These are phyloP conservation scores for Leptinotarsa juncta DNA, from an alignment of 2,888 invertebrate genomes.

Conservation along the genomic window DNA sequence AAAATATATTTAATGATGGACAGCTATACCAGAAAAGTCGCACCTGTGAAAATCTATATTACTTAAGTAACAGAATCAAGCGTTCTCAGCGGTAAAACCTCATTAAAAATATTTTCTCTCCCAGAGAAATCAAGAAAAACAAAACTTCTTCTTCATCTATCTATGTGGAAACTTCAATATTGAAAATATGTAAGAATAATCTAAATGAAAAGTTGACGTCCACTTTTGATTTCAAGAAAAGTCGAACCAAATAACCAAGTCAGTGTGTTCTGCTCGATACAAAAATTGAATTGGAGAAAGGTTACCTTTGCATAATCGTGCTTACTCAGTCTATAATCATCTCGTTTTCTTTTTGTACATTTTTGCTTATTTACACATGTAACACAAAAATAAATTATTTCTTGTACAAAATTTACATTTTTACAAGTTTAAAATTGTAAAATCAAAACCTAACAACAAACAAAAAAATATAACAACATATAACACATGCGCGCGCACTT, in stretches of 20 bases:
- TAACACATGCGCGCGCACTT: constrained; percentile 39
- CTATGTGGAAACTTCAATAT: too few species aligned
- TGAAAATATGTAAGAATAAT: too few species aligned
- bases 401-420: constrained; percentile 56
- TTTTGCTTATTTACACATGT: constrained; percentile 41
- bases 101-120: too few species aligned
- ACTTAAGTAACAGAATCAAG: too few species aligned
- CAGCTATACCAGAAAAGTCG: too few species aligned
- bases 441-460: constrained; percentile 50
- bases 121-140: too few species aligned
- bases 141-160: too few species aligned
- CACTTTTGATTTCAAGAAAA: not conserved
- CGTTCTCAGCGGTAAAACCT: too few species aligned
- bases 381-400: constrained; percentile 53
- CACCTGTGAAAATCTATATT: too few species aligned
- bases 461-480: constrained; percentile 46
- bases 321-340: constrained; percentile 57
- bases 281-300: constrained; percentile 39
- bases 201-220: not conserved
- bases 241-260: not conserved
- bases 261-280: constrained; percentile 1
- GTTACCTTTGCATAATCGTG: constrained; percentile 46
- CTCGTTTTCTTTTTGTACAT: constrained; percentile 55
- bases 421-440: constrained; percentile 51
- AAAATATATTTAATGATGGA: too few species aligned